Evolutionary conservation across 2,113 vertebrate genomes (phyloP).

Genomic region (Myiagra hebetior): DNA sequence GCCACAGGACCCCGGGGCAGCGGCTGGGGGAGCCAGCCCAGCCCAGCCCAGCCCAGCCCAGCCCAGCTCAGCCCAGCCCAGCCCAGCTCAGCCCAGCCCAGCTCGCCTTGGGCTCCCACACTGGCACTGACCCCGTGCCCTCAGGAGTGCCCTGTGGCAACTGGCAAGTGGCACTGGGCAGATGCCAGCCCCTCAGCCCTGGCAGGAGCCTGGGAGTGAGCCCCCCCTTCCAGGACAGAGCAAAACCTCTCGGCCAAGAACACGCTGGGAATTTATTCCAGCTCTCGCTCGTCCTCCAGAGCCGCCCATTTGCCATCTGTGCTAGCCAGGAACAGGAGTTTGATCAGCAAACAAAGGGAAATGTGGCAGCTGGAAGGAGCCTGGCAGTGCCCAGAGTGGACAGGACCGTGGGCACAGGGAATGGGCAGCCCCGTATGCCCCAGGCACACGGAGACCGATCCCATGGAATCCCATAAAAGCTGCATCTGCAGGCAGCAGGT

Average conservation of each 20-base stretch:
- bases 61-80: not conserved
- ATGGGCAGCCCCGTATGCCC: rapidly evolving
- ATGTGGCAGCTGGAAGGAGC: rapidly evolving
- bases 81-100: not conserved
- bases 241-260: not conserved
- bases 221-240: not conserved
- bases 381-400: not conserved
- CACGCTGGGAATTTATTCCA: rapidly evolving
- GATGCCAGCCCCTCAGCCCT: not conserved
- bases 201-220: not conserved
- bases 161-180: not conserved
- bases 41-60: not conserved
- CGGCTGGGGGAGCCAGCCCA: not conserved
- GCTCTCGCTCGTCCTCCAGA: rapidly evolving
- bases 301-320: no score
- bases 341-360: rapidly evolving
- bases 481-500: not conserved
- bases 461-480: rapidly evolving
- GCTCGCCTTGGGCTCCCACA: rapidly evolving
- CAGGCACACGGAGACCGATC: rapidly evolving
- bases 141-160: not conserved
- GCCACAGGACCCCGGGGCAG: rapidly evolving
- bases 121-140: rapidly evolving
- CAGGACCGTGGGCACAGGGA: rapidly evolving
- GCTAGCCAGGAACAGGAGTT: rapidly evolving